Base-by-base conservation (phyloP, 2,113 vertebrate species). In the Philantomba maxwellii region DNA sequence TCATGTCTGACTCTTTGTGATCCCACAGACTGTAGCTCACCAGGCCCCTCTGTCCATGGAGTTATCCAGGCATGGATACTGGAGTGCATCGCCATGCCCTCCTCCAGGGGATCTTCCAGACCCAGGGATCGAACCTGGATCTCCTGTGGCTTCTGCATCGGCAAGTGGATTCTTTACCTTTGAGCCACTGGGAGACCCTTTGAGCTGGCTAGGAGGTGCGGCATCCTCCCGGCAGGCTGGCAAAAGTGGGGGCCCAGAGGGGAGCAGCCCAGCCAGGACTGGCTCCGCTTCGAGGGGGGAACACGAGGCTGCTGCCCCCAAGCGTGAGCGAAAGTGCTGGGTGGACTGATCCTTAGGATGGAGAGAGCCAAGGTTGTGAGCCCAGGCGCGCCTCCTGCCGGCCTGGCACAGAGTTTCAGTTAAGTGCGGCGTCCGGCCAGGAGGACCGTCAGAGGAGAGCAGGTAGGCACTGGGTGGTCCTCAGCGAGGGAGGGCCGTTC, bases 331-430 rank as follows among this genome's bases (percentile, higher is more conserved):
- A 3, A 16, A 5, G 26, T 4, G 28, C 16, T 17, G 58, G 9
- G 7, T 2, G 47, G 1, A 21, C 7, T 2, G 33, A 5, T 43
- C 5, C 2, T 8, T 26, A 21, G 19, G 60, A 19, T 9, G 17
- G 62, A 43, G 26, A 16, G 66, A 39, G 51, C 26, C 16, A 0
- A 1, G 1, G 8, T 0, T 0, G 6, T 3, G 10, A 64, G 17
- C 30, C n/a, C 39, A 21, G 5, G 26, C 43, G 2, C 26, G 28
- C n/a, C 0, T 49, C n/a, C 57, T 16, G 36, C 70, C 0, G 23
- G 17, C 55, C 21, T 2, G 30, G 77, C n/a, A 1, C 11, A 2
- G n/a, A n/a, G 55, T n/a, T 51, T 36, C 15, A 30, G 36, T 30
- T 12, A 8, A 45, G n/a, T 1, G 39, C 12, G 23, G 45, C 1